These are phyloP conservation scores for Trichogramma evanescens DNA, from an alignment of 2,888 invertebrate genomes.

Conservation along the genomic window DNA sequence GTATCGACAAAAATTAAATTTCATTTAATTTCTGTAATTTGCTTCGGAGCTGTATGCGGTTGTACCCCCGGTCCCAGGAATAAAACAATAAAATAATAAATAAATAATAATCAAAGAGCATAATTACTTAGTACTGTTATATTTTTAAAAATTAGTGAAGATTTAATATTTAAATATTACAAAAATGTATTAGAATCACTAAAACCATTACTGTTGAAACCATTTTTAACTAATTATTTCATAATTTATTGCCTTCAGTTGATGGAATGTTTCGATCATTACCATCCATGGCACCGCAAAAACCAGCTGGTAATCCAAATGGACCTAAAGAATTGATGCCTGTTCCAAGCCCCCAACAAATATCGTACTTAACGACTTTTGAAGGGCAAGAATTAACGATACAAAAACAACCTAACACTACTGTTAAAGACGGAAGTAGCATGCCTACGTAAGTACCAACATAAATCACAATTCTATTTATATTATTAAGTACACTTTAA, in stretches of 20 bases:
- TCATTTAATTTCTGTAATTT: no score
- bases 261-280: conserved; percentile 61
- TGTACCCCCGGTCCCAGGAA: no score
- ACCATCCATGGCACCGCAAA: conserved; percentile 58
- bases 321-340: conserved; percentile 81
- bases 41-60: no score
- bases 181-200: no score
- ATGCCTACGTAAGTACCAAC: conserved; percentile 62
- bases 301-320: conserved; percentile 42
- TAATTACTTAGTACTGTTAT: no score
- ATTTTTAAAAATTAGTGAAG: no score
- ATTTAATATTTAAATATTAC: no score
- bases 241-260: conserved; percentile 35
- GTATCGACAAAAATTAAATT: no score
- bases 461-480: not conserved
- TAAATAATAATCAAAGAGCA: no score
- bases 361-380: conserved; percentile 90
- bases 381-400: conserved; percentile 95
- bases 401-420: conserved; percentile 91
- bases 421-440: conserved; percentile 67
- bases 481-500: not conserved
- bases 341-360: conserved; percentile 92
- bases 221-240: not conserved
- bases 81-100: no score
- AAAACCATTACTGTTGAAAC: not conserved